phyloP scores from a whole-genome alignment of 2,888 invertebrate genomes.

The Athripsodes cinereus region DNA sequence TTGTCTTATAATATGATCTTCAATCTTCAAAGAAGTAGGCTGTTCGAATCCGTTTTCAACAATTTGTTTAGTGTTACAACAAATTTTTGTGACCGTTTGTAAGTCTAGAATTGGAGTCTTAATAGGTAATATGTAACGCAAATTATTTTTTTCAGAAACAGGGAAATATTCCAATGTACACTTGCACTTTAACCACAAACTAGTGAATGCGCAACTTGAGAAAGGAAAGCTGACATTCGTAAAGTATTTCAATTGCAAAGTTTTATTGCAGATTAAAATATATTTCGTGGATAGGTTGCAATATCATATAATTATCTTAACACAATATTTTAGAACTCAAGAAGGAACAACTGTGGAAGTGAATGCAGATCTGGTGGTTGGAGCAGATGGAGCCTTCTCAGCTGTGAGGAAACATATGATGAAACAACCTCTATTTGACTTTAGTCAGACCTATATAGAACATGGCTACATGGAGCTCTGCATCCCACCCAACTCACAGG shows the following conservation, averaged over 20 bases:
- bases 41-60: no score
- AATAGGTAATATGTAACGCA: no score
- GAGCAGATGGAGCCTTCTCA: slow-evolving; percentile 95
- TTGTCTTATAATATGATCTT: no score
- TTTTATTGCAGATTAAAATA: slow-evolving; percentile 33
- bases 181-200: slow-evolving; percentile 78
- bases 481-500: slow-evolving; percentile 65
- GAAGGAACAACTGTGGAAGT: slow-evolving; percentile 45
- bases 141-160: slow-evolving; percentile 57
- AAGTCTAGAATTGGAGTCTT: no score
- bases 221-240: slow-evolving; percentile 64
- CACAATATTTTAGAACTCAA: slow-evolving; percentile 40
- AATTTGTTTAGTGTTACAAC: no score
- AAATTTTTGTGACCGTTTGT: no score
- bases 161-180: slow-evolving; percentile 72
- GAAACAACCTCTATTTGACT: slow-evolving; percentile 76
- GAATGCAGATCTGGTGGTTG: slow-evolving; percentile 77
- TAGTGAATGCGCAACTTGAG: slow-evolving; percentile 63
- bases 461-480: slow-evolving; percentile 93
- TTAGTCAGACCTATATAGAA: slow-evolving; percentile 86
- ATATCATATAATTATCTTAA: not conserved
- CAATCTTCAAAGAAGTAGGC: no score
- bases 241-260: no score
- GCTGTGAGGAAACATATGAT: slow-evolving; percentile 76
- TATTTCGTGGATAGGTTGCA: not conserved